Percentiles rank a stretch among this genome's conserved stretches.
Evolutionary conservation across 2,113 vertebrate species (phyloP).

Genomic region (Erinaceus europaeus): DNA sequence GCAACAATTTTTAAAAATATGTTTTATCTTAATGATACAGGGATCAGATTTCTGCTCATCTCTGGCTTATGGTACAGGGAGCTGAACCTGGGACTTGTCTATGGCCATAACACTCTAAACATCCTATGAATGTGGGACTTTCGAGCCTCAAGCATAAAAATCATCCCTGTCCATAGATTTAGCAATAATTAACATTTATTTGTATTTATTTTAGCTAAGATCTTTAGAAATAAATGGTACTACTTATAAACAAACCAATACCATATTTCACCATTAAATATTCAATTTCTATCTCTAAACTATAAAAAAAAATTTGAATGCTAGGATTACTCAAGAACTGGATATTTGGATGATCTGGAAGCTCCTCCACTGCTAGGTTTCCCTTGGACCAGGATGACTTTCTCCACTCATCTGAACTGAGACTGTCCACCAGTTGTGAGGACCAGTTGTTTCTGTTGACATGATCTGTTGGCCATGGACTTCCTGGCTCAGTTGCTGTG

Average conservation of each 20-base stretch:
- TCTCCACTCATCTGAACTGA: neutral
- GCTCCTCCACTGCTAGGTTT: too few species aligned
- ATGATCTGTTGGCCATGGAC: neutral
- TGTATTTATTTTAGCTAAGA: neutral
- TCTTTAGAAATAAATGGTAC: neutral
- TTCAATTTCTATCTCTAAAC: neutral
- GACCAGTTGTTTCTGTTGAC: too few species aligned
- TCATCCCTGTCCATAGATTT: too few species aligned
- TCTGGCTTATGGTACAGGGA: too few species aligned
- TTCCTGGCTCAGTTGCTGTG: neutral
- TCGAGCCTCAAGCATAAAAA: too few species aligned
- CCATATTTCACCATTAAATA: neutral
- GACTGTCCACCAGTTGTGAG: too few species aligned
- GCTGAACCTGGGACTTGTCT: too few species aligned
- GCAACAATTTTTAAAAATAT: too few species aligned
- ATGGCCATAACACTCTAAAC: too few species aligned
- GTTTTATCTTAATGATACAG: too few species aligned
- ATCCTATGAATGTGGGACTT: too few species aligned
- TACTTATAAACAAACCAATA: neutral
- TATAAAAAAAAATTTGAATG: neutral
- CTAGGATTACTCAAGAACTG: neutral
- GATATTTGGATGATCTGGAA: neutral
- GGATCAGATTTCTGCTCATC: too few species aligned
- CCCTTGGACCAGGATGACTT: neutral
- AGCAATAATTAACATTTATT: neutral